phyloP scores from a whole-genome alignment of 2,888 invertebrate genomes.

The Philopedon plagiatum region DNA sequence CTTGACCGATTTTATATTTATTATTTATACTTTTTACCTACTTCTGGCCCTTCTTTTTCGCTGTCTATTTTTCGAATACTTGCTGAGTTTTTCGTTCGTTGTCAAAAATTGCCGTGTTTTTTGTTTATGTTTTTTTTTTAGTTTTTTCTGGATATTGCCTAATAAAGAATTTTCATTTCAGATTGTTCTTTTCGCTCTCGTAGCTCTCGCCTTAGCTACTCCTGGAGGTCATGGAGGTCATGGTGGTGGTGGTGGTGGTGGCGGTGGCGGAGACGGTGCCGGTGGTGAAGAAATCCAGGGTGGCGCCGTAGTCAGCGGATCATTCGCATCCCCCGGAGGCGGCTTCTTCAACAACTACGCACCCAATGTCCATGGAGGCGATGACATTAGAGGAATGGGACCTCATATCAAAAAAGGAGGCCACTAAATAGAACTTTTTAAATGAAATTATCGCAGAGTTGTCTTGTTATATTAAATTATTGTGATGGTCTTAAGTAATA shows the following conservation, averaged over 20 bases:
- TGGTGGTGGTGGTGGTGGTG: slow-evolving; percentile 19
- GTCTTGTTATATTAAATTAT: slow-evolving; percentile 36
- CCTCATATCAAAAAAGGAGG: slow-evolving; percentile 34
- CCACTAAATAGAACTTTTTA: neutral
- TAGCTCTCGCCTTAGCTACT: slow-evolving; percentile 30
- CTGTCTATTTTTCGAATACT: too few species aligned
- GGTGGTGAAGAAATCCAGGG: slow-evolving; percentile 40
- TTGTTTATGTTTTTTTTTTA: too few species aligned
- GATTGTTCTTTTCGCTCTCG: slow-evolving; percentile 33
- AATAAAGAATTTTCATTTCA: too few species aligned
- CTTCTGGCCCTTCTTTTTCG: too few species aligned
- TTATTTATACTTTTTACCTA: too few species aligned
- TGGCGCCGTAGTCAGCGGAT: slow-evolving; percentile 50
- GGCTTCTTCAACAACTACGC: slow-evolving; percentile 53
- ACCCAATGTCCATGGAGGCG: slow-evolving; percentile 45
- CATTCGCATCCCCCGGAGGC: slow-evolving; percentile 42
- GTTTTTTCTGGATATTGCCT: too few species aligned
- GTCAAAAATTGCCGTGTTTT: too few species aligned
- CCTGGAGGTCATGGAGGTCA: slow-evolving; percentile 40
- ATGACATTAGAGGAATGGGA: slow-evolving; percentile 51
- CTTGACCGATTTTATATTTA: too few species aligned
- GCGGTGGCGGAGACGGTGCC: slow-evolving; percentile 25
- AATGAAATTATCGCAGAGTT: slow-evolving; percentile 38
- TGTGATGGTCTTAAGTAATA: slow-evolving; percentile 45
- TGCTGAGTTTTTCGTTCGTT: too few species aligned